Conservation (phyloP, 2,113 vertebrate species). For the Phalacrocorax brasilianus region DNA sequence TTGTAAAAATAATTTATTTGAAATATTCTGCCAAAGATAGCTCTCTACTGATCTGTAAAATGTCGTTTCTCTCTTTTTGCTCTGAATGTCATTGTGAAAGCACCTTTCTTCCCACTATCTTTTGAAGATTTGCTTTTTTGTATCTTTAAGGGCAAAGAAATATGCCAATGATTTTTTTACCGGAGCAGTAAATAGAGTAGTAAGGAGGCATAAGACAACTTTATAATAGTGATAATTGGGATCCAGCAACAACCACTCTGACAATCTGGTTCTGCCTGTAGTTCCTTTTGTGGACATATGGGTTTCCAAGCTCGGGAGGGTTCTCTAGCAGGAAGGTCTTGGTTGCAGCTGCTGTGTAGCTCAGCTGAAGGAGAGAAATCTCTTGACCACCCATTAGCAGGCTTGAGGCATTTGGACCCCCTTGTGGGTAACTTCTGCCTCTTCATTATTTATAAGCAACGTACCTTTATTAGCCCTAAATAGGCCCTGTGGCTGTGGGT, state of each 20-base stretch:
- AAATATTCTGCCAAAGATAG: slow-evolving; percentile 77
- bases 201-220: not conserved
- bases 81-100: slow-evolving; percentile 65
- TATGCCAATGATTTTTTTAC: slow-evolving; percentile 2
- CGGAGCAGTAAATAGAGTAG: not conserved
- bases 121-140: slow-evolving; percentile 55
- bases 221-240: not conserved
- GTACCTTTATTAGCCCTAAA: not conserved
- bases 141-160: slow-evolving; percentile 58
- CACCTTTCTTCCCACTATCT: slow-evolving; percentile 38
- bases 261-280: not conserved
- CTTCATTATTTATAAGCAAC: not conserved
- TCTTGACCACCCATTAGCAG: not conserved
- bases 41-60: slow-evolving; percentile 58
- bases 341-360: not conserved
- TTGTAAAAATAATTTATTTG: slow-evolving; percentile 64
- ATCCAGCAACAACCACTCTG: not conserved
- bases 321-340: not conserved
- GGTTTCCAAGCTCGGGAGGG: not conserved
- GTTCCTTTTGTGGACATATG: not conserved
- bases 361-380: not conserved
- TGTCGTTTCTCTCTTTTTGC: slow-evolving; percentile 53
- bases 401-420: not conserved
- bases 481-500: fast-evolving
- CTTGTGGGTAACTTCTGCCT: not conserved